Evolutionary conservation across 1,140 invertebrate species (phyloP).

Genomic region (Platorchestia sp.): DNA sequence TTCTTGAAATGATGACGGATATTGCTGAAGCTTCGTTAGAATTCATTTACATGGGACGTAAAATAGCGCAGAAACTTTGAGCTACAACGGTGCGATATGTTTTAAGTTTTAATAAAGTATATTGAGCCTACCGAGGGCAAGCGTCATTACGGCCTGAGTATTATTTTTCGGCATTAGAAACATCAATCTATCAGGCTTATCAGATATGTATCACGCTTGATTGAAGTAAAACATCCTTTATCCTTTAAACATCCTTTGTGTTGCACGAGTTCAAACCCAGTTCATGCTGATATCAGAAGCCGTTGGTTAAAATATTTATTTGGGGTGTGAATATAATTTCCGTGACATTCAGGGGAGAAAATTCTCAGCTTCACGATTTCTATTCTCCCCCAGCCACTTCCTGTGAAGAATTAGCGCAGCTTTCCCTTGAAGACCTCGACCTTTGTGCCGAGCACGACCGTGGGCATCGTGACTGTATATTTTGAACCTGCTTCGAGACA

Average conservation of each 20-base stretch:
- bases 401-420: neutral
- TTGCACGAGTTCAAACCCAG: too few species aligned
- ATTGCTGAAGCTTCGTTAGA: neutral
- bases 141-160: too few species aligned
- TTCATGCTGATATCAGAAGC: too few species aligned
- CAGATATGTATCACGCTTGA: too few species aligned
- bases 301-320: too few species aligned
- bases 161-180: too few species aligned
- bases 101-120: too few species aligned
- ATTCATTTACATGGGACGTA: neutral
- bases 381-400: neutral
- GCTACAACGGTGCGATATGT: neutral
- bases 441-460: neutral
- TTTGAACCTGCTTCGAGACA: neutral
- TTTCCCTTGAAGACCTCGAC: neutral
- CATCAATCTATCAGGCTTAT: too few species aligned
- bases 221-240: too few species aligned
- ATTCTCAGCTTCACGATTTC: neutral
- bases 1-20: neutral
- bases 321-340: neutral
- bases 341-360: neutral
- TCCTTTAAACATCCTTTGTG: too few species aligned
- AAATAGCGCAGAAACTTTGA: neutral
- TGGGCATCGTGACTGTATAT: neutral
- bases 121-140: too few species aligned